Evolutionary conservation across 2,888 invertebrate species (phyloP).

Genomic region (Sesia apiformis): DNA sequence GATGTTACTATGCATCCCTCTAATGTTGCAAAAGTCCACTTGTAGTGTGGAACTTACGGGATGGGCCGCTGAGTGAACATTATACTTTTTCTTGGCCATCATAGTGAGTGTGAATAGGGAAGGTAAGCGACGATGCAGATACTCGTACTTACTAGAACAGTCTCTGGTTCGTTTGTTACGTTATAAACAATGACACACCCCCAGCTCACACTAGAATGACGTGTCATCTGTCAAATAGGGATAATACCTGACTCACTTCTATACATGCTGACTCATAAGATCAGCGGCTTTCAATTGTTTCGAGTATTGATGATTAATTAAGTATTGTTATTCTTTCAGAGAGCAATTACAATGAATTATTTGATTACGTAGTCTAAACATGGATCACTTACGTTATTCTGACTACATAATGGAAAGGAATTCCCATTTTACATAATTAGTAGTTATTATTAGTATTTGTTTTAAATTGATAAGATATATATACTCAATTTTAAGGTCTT

Average conservation of each 20-base stretch:
- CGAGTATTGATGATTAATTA: slow-evolving; percentile 37
- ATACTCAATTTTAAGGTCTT: too few species aligned
- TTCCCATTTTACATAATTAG: too few species aligned
- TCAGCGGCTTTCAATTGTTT: slow-evolving; percentile 18
- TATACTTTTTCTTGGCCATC: too few species aligned
- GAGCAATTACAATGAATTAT: slow-evolving; percentile 1
- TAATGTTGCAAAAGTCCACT: too few species aligned
- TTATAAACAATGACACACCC: slow-evolving; percentile 48
- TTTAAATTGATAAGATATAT: too few species aligned
- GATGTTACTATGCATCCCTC: too few species aligned
- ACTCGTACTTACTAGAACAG: background rate
- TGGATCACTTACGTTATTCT: background rate
- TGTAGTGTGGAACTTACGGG: too few species aligned
- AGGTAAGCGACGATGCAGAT: too few species aligned
- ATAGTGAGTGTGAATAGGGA: too few species aligned
- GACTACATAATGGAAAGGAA: too few species aligned
- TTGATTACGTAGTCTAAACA: background rate
- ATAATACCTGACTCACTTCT: slow-evolving; percentile 23
- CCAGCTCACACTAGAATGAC: slow-evolving; percentile 17
- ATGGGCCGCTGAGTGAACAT: too few species aligned
- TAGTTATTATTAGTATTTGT: too few species aligned
- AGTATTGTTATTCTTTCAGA: slow-evolving; percentile 11
- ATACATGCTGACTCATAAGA: slow-evolving; percentile 34
- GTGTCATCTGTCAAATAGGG: slow-evolving; percentile 9
- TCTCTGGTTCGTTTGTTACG: background rate